Conservation (phyloP, 2,113 vertebrate genomes). For the Tupaia chinensis region DNA sequence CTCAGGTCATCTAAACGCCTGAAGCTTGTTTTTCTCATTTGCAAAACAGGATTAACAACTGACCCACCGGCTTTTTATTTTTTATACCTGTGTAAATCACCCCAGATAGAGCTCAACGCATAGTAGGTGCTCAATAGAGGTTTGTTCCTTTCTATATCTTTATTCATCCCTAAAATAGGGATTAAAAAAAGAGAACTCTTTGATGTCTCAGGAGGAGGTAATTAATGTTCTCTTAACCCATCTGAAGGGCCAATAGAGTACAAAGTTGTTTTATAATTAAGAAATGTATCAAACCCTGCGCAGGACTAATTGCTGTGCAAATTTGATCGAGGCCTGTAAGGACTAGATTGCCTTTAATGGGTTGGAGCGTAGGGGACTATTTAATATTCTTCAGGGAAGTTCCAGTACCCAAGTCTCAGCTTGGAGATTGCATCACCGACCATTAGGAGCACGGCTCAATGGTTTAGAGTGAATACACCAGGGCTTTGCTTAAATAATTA, state of each 20-base stretch:
- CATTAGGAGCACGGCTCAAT: conserved; percentile 41
- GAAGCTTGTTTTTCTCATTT: not conserved
- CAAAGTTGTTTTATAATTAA: conserved; percentile 84
- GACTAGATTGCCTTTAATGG: conserved; percentile 77
- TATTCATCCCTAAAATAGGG: conserved; percentile 55
- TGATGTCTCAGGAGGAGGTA: conserved; percentile 78
- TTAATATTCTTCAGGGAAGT: conserved; percentile 76
- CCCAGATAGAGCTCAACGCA: not conserved
- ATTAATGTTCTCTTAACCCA: conserved; percentile 80
- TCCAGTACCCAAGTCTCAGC: conserved; percentile 28
- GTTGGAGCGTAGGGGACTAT: conserved; percentile 62
- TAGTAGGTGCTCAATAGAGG: not conserved
- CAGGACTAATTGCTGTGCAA: conserved; percentile 82
- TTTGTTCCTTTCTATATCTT: not conserved
- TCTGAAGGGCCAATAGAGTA: conserved; percentile 78
- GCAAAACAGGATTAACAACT: not conserved
- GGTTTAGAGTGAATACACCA: conserved; percentile 58
- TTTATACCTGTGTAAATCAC: not conserved
- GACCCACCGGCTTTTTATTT: not conserved
- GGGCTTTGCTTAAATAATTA: conserved; percentile 79
- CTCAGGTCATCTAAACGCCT: not conserved
- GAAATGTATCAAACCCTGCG: conserved; percentile 82
- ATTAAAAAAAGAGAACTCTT: conserved; percentile 45
- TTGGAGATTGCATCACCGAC: conserved; percentile 35
- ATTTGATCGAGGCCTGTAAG: conserved; percentile 81